These are phyloP conservation scores for Diacarnus erythraeanus DNA, from an alignment of 37 sponge, comb jelly and placozoan genomes.

Conservation along the genomic window DNA sequence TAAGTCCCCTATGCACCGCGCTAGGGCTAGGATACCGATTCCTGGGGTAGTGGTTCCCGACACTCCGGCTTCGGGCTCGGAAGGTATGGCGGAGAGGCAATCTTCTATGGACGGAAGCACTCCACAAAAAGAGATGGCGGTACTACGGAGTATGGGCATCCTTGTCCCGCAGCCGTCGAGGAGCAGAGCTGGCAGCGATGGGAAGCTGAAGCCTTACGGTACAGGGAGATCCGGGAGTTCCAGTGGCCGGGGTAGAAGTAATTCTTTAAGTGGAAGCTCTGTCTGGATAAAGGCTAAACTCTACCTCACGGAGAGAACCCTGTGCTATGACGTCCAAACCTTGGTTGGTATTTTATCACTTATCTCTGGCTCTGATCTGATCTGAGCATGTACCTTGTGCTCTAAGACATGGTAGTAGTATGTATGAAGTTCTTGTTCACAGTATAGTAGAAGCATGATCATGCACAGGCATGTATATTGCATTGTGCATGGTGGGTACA, in stretches of 20 bases:
- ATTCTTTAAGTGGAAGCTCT: background rate
- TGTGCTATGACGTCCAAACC: conserved; percentile 12
- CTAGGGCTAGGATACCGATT: background rate
- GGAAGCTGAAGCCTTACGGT: background rate
- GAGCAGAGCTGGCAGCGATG: background rate
- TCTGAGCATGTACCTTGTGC: background rate
- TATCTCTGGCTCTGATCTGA: background rate
- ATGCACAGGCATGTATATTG: no score
- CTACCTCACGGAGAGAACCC: conserved; percentile 1
- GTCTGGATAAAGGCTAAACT: conserved; percentile 2
- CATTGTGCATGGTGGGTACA: no score
- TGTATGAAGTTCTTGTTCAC: no score
- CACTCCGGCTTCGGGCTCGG: background rate
- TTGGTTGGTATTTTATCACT: background rate
- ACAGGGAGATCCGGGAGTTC: conserved; percentile 10
- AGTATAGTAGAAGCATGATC: no score
- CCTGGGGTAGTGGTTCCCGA: no score
- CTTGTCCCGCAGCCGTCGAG: background rate
- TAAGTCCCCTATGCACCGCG: background rate
- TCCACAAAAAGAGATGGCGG: background rate
- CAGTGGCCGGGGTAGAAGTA: background rate
- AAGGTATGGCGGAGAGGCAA: background rate
- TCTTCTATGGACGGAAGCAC: background rate
- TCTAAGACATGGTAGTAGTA: background rate
- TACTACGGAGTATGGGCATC: background rate